Conservation (phyloP, 2,113 vertebrate genomes). For the Phocoena sinus region DNA sequence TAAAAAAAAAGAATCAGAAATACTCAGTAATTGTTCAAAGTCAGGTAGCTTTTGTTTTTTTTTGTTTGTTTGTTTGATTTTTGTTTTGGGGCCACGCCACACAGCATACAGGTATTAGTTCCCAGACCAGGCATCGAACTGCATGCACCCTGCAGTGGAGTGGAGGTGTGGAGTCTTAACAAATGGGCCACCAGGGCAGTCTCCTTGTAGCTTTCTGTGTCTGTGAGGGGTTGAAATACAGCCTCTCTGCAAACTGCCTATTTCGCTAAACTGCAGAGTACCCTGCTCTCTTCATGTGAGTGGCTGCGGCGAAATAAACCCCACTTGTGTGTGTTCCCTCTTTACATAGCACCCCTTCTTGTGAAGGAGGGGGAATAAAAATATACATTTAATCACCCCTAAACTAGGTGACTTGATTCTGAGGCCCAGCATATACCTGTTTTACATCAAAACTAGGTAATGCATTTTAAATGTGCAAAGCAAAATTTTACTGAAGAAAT, state of each 20-base stretch:
- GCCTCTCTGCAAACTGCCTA: neutral
- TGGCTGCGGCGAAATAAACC: neutral
- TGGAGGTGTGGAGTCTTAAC: neutral
- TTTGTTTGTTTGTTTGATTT: neutral
- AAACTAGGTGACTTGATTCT: neutral
- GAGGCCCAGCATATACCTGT: neutral
- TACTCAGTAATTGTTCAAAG: neutral
- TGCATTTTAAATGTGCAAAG: neutral
- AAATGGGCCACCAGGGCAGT: neutral
- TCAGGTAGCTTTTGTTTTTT: neutral
- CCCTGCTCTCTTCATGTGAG: neutral
- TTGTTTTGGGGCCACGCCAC: neutral
- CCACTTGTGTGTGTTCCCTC: neutral
- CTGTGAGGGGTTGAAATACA: neutral
- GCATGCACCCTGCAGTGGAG: neutral
- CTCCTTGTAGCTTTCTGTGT: neutral
- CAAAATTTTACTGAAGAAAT: neutral
- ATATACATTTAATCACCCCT: neutral
- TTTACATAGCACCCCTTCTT: neutral
- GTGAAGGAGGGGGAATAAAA: neutral
- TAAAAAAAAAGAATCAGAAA: neutral
- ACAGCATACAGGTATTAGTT: neutral
- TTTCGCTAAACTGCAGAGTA: neutral
- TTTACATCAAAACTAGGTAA: neutral
- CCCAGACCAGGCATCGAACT: neutral